Evolutionary conservation across 2,797 vertebrate genomes (phyloP), one percentile per base, ranked within the genome.

Genomic region (Sylvia borin): DNA sequence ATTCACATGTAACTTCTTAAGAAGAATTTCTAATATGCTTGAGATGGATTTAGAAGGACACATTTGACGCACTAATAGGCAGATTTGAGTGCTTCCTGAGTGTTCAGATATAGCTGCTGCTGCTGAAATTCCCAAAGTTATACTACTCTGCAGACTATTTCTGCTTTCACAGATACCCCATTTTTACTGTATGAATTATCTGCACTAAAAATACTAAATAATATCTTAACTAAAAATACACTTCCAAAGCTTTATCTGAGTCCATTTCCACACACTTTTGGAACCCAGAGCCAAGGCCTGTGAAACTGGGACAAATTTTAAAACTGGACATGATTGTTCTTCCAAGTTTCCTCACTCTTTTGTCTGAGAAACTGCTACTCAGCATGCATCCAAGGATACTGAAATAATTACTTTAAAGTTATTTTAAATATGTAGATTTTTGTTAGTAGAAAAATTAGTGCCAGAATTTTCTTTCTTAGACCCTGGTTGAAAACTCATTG

Each of bases 231-330:
- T 96, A 88, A 94, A 96, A 96, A 92, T 93, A 94, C 17, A 38
- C 60, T 91, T 93, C 38, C 47, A 72, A 79, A 79, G 67, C 68
- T 57, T 91, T 47, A 50, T 70, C 47, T 78, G 58, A 84, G 43
- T 71, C 62, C 29, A 17, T 90, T 91, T 93, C 55, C 40, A 80
- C 66, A 57, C 24, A 17, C 43, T 90, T 45, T 66, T 93, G 42
- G 73, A 93, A 90, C 50, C 42, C 53, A 79, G 42, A 90, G 48
- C 36, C 79, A 78, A 71, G 62, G 42, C 48, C 80, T 90, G 40
- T 66, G 83, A 94, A 94, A 95, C 83, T 92, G 73, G 91, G 94
- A 91, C 82, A 93, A 12, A 51, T 76, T 79, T 43, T 73, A 76
- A 78, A 86, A 94, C 29, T 48, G 60, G 84, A 67, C 42, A 11